These are phyloP conservation scores for Alosa alosa DNA, from an alignment of 2,113 vertebrate genomes.

Conservation along the genomic window DNA sequence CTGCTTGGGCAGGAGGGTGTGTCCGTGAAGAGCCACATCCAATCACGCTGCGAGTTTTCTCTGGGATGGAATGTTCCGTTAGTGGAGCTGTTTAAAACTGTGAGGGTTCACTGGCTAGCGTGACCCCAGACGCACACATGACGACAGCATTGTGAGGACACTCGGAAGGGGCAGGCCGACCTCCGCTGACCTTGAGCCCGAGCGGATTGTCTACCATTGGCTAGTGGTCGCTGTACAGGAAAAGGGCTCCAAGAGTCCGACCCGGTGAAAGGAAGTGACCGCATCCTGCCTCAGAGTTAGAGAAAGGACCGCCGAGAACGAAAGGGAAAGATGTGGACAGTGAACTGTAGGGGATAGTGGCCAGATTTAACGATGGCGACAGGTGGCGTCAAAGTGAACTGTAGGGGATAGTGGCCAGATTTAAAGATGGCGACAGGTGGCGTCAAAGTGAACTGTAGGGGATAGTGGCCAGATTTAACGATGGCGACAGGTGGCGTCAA, in stretches of 20 bases:
- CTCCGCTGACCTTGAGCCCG: neutral
- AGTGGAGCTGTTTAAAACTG: neutral
- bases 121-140: neutral
- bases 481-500: too few species aligned
- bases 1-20: neutral
- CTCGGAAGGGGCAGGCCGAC: conserved; percentile 13
- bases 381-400: too few species aligned
- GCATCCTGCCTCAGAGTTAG: conserved; percentile 7
- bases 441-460: neutral
- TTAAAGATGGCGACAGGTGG: neutral
- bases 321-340: too few species aligned
- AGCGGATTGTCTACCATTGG: conserved; percentile 29
- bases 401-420: too few species aligned
- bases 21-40: neutral
- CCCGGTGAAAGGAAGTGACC: conserved; percentile 29
- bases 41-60: neutral
- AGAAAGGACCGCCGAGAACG: neutral
- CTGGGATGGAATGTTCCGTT: neutral
- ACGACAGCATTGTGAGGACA: conserved; percentile 23
- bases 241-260: neutral
- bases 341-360: neutral
- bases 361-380: neutral
- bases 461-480: neutral
- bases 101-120: neutral
- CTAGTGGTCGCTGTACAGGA: conserved; percentile 16